phyloP scores from a whole-genome alignment of 2,797 vertebrate species.

The Clamator glandarius region DNA sequence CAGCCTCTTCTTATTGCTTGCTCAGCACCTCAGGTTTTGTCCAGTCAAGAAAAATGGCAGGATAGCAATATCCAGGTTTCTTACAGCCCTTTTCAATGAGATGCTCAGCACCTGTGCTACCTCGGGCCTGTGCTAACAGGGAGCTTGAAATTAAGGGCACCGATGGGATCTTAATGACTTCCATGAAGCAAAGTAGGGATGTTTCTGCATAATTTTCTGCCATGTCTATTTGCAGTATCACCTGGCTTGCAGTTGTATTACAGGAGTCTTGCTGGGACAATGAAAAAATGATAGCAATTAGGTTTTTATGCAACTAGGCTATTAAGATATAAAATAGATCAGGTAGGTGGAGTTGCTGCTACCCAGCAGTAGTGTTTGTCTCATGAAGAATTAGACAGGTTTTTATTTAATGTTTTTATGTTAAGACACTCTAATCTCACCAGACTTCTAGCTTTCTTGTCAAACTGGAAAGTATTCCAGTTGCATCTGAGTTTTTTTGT shows the following conservation, averaged over 20 bases:
- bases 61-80: neutral
- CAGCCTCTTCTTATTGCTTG: neutral
- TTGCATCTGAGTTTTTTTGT: neutral
- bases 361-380: neutral
- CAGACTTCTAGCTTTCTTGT: neutral
- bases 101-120: neutral
- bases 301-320: neutral
- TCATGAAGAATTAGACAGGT: neutral
- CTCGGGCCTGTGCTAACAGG: neutral
- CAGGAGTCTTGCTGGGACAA: neutral
- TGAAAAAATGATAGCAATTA: neutral
- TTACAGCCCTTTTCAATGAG: neutral
- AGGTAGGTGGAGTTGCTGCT: neutral
- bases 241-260: neutral
- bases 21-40: slow-evolving; percentile 1
- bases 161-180: neutral
- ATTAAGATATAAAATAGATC: neutral
- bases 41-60: neutral
- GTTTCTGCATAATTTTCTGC: neutral
- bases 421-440: neutral
- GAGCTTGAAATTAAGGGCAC: neutral
- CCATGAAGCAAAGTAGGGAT: neutral
- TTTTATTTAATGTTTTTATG: neutral
- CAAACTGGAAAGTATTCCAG: neutral
- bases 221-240: neutral